phyloP scores from a whole-genome alignment of 1,140 invertebrate species.

The Drosophila mauritiana region DNA sequence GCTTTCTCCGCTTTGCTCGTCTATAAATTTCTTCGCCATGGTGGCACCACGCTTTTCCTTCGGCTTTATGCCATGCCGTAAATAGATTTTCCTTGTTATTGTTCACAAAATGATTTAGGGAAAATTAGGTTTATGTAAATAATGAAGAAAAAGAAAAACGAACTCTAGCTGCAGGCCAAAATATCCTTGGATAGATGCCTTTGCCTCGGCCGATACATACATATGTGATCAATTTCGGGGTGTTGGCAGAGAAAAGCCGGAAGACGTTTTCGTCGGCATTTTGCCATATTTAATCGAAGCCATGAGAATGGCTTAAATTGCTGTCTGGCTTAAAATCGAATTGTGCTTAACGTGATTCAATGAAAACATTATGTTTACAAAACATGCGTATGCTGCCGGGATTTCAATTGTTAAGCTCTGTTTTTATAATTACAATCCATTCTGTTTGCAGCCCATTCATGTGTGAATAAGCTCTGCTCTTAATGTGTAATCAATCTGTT shows the following conservation, averaged over 20 bases:
- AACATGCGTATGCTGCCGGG: slow-evolving; percentile 3
- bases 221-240: slow-evolving; percentile 71
- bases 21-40: slow-evolving; percentile 64
- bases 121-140: slow-evolving; percentile 84
- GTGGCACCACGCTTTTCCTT: slow-evolving; percentile 36
- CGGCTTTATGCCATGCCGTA: slow-evolving; percentile 56
- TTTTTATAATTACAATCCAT: slow-evolving; percentile 33
- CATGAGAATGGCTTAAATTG: slow-evolving; percentile 21
- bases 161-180: slow-evolving; percentile 60
- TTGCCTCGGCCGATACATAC: slow-evolving; percentile 10
- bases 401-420: slow-evolving; percentile 10
- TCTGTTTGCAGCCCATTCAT: slow-evolving; percentile 19
- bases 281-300: slow-evolving; percentile 46
- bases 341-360: slow-evolving; percentile 17
- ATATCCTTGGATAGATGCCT: slow-evolving; percentile 47
- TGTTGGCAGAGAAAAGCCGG: slow-evolving; percentile 15
- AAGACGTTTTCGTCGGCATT: slow-evolving; percentile 47
- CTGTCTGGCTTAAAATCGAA: not conserved
- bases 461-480: slow-evolving; percentile 41
- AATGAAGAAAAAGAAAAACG: slow-evolving; percentile 58
- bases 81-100: slow-evolving; percentile 81
- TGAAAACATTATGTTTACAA: slow-evolving; percentile 17
- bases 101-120: slow-evolving; percentile 82
- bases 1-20: slow-evolving; percentile 29
- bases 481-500: slow-evolving; percentile 52